Conservation (phyloP, 2,113 vertebrate species). For the Hippolais icterina region DNA sequence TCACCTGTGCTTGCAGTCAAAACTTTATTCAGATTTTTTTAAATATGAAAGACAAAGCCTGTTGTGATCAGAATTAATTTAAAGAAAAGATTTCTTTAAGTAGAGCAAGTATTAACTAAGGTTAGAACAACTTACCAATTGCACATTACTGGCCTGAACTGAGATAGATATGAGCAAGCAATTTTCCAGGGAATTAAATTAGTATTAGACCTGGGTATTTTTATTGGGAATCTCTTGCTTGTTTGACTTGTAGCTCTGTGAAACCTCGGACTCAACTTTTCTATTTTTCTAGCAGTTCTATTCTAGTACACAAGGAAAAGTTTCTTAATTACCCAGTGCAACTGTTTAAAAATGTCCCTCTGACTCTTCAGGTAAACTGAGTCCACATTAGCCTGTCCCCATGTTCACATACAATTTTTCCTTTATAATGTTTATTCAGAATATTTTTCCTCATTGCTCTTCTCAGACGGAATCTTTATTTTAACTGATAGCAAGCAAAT, state of each 20-base stretch:
- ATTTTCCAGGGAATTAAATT: neutral
- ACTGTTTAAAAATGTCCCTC: neutral
- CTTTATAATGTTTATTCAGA: neutral
- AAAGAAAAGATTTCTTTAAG: neutral
- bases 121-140: neutral
- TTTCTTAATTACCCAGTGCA: neutral
- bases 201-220: neutral
- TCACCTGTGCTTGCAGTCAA: neutral
- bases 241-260: neutral
- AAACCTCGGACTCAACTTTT: neutral
- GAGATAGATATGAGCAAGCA: neutral
- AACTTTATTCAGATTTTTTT: neutral
- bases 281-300: neutral
- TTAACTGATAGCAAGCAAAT: neutral
- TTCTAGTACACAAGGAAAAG: neutral
- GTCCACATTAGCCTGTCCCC: neutral
- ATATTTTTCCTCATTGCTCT: accelerated
- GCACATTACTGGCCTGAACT: neutral
- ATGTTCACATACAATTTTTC: neutral
- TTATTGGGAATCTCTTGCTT: neutral
- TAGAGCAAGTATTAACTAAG: neutral
- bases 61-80: neutral
- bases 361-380: neutral
- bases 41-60: neutral
- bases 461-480: neutral